phyloP scores from a whole-genome alignment of 2,888 invertebrate genomes.

The Aphidoletes aphidimyza region DNA sequence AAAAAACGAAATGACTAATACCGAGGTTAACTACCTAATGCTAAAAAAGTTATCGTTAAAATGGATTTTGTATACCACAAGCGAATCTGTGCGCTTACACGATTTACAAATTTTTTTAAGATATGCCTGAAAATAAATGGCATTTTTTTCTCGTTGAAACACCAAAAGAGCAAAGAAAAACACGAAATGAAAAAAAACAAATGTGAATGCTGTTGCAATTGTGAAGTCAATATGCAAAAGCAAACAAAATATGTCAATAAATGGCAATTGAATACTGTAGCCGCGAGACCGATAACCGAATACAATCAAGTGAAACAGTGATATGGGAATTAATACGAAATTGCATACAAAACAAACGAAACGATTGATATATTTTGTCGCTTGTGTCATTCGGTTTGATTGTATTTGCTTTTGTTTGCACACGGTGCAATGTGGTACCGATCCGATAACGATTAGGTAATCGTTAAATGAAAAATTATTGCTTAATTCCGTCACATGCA shows the following conservation, averaged over 20 bases:
- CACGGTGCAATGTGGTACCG: neutral
- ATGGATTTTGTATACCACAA: neutral
- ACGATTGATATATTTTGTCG: neutral
- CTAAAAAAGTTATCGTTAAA: neutral
- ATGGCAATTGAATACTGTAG: neutral
- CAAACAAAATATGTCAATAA: slow-evolving; percentile 37
- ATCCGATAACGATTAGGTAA: slow-evolving; percentile 15
- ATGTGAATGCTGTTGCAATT: neutral
- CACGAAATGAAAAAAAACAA: neutral
- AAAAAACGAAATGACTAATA: neutral
- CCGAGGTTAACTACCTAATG: slow-evolving; percentile 25
- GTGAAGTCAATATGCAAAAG: too few species aligned
- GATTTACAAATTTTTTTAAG: too few species aligned
- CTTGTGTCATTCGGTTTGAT: neutral
- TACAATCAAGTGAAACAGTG: slow-evolving; percentile 18
- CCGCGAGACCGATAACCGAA: slow-evolving; percentile 29
- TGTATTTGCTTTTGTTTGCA: neutral
- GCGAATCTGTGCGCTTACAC: too few species aligned
- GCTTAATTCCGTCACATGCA: slow-evolving; percentile 46
- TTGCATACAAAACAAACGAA: neutral
- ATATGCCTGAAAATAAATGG: too few species aligned
- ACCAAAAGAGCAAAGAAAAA: neutral
- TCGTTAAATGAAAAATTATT: slow-evolving; percentile 25
- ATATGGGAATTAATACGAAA: neutral
- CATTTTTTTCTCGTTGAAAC: too few species aligned